Evolutionary conservation across 1,140 invertebrate species (phyloP), one percentile per base, ranked within the genome.

Genomic region (Pteromalus puparum): DNA sequence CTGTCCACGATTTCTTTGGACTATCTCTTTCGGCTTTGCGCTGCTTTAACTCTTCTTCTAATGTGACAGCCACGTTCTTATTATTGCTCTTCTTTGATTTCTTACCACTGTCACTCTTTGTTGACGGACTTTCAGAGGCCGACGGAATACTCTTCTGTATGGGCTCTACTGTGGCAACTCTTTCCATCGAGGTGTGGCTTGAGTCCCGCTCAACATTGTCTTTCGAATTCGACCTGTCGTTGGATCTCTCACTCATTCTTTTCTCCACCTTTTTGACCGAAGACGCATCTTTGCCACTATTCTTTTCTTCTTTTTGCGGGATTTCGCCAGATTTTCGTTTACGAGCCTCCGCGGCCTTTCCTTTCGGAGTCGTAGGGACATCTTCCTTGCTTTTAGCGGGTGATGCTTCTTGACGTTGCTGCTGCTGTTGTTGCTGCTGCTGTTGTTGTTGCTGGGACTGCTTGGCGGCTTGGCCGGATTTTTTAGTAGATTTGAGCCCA

Each of bases 191-290:
- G 0, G 42, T 38, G 24, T n/a, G n/a, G n/a, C 28, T 80, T 0
- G 46, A 80, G 10, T 84, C 72, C 5, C 42, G 34, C 10, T 84
- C 83, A 28, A 70, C 7, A 24, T 10, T 61, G 24, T 85, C 87
- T 24, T 88, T 85, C 76, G 34, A 81, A 70, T 80, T 87, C 81
- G 77, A 86, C 85, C 34, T 79, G 80, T 87, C 86, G 70, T 53
- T 85, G 28, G 70, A 53, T 89, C 86, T 90, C 2, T 94, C 91
- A 53, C 90, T 94, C 89, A 95, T 34, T 93, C 94, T 95, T 94
- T 95, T 95, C 92, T 96, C 94, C 94, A 93, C 90, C 95, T 96
- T 95, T 95, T 95, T 94, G 94, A 96, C 87, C 95, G 94, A 86
- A 96, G 94, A 91, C 86, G 93, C 94, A 91, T 92, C 89, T 91